Evolutionary conservation across 2,113 vertebrate genomes (phyloP).

Genomic region (Martes martes): DNA sequence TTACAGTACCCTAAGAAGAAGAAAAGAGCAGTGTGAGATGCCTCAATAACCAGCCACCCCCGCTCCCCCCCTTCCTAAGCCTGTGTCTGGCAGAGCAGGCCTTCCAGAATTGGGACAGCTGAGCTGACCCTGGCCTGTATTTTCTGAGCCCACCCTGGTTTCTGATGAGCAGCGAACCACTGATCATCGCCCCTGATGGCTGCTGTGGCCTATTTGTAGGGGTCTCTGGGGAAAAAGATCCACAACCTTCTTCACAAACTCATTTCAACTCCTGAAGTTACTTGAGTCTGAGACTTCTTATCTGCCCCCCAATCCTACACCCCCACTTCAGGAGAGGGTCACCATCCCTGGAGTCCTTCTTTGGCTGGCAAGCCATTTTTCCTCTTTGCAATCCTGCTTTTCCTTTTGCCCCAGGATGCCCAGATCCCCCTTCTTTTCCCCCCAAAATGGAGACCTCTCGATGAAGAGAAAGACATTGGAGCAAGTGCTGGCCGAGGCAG

Average conservation of each 20-base stretch:
- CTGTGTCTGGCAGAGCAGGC: background rate
- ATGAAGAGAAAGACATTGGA: background rate
- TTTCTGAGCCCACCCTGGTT: constrained; percentile 47
- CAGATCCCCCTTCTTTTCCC: background rate
- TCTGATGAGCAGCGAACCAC: constrained; percentile 62
- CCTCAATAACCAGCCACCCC: background rate
- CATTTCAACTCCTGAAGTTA: constrained; percentile 34
- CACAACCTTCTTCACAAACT: constrained; percentile 40
- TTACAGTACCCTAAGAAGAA: background rate
- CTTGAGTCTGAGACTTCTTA: background rate
- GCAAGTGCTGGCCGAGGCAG: background rate
- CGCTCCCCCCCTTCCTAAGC: background rate
- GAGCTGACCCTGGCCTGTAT: background rate
- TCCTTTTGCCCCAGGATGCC: background rate
- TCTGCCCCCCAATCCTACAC: background rate
- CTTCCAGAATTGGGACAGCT: constrained; percentile 30
- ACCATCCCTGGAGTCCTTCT: background rate
- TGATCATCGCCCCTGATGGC: constrained; percentile 24
- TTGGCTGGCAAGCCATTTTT: background rate
- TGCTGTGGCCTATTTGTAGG: constrained; percentile 32
- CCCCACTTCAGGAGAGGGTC: background rate
- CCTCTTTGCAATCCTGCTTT: background rate
- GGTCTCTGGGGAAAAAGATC: background rate
- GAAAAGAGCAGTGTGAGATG: background rate
- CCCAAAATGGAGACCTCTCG: background rate